Evolutionary conservation across 2,888 invertebrate genomes (phyloP).

Genomic region (Euproctis similis): DNA sequence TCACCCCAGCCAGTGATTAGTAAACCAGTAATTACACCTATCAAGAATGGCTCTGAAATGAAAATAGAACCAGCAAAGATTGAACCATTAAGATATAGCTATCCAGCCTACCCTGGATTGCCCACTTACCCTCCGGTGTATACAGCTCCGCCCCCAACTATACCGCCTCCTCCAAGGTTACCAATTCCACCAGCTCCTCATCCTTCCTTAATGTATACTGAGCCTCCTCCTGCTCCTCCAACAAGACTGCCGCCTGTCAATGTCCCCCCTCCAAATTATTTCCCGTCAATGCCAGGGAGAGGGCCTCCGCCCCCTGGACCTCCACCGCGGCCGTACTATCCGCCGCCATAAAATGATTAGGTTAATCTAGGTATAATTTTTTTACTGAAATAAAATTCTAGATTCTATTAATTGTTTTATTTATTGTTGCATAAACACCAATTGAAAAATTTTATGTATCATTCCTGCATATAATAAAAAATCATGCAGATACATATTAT

Average conservation of each 20-base stretch:
- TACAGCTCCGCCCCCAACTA: conserved; percentile 48
- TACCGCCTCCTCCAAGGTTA: conserved; percentile 49
- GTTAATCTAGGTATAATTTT: conserved; percentile 46
- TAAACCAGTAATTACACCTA: conserved; percentile 44
- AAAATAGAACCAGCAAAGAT: conserved; percentile 49
- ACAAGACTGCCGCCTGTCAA: conserved; percentile 46
- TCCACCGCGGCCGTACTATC: conserved; percentile 58
- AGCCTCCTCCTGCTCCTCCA: conserved; percentile 53
- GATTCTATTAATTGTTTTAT: conserved; percentile 28
- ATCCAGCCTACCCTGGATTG: conserved; percentile 48
- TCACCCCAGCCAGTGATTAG: conserved; percentile 56
- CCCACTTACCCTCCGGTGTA: conserved; percentile 53
- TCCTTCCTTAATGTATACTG: conserved; percentile 51
- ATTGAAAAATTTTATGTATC: too few relatives aligned
- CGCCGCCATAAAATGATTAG: conserved; percentile 53
- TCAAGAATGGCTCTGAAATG: conserved; percentile 57
- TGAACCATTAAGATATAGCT: conserved; percentile 47
- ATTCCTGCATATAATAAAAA: too few relatives aligned
- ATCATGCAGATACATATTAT: too few relatives aligned
- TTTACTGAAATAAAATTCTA: conserved; percentile 61
- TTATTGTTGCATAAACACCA: too few relatives aligned
- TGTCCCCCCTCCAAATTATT: conserved; percentile 61
- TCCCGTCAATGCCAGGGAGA: conserved; percentile 39
- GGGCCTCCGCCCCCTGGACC: conserved; percentile 44
- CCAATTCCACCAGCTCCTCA: conserved; percentile 22